Evolutionary conservation across 2,797 vertebrate genomes (phyloP), one percentile per base, ranked within the genome.

Genomic region (Megaceryle alcyon): DNA sequence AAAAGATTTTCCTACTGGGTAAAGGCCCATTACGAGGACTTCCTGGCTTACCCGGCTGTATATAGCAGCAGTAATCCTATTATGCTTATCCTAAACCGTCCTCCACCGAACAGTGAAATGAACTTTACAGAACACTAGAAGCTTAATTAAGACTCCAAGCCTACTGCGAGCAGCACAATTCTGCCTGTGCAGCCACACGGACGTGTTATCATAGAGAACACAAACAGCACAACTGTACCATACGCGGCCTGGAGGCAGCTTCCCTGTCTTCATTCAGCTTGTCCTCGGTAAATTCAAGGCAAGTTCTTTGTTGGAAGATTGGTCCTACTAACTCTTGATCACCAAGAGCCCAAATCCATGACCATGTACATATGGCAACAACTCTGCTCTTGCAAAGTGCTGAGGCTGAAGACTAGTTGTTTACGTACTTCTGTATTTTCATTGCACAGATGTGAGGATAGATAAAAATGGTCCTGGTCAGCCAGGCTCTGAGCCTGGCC

Each of bases 11-110:
- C 95, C 93, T 95, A 4, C 87, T 20, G 79, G 60, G 90, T 92
- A 85, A 95, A 96, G 95, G 95, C 86, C 93, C 96, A 96, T 97
- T 94, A 97, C 3, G 63, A 97, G 82, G 75, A 96, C 97, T 97
- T 97, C 97, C 94, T 94, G 97, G 97, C 96, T 98, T 97, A 98
- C 20, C 16, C 3, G 9, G 94, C 96, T 93, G 82, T 54, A 96
- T 98, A 96, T 97, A 98, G 97, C 94, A 97, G 94, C 21, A 3
- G 44, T 70, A 98, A 97, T 96, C 94, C 97, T 98, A 94, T 98
- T 97, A 97, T 80, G 94, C 83, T 97, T 97, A 98, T 98, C 97
- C 97, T 96, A 97, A 88, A 94, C 93, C 95, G 90, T 95, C 97
- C 97, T 97, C 93, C 95, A 89, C 93, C 28, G 28, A 95, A 95